Evolutionary conservation across 1,140 invertebrate genomes (phyloP), one percentile per base, ranked within the genome.

Genomic region (Sweltsa coloradensis): DNA sequence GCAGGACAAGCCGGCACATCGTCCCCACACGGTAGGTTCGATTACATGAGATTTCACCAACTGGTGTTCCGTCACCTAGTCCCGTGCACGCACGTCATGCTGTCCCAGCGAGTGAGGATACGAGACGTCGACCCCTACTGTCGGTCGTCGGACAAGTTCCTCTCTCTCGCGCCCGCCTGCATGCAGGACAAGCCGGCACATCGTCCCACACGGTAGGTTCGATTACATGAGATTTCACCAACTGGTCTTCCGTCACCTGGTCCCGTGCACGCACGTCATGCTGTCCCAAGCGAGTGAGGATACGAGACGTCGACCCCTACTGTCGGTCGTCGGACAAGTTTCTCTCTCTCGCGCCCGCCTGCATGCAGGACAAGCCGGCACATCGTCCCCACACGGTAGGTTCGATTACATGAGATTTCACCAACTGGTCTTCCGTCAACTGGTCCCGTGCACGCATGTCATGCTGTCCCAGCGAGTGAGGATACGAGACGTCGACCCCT

Each of bases 191-290:
- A n/a, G n/a, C n/a, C n/a, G n/a, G n/a, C n/a, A n/a, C n/a, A n/a
- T n/a, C n/a, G n/a, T n/a, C n/a, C n/a, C n/a, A n/a, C n/a, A n/a
- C n/a, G n/a, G n/a, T n/a, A n/a, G n/a, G n/a, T n/a, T n/a, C n/a
- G n/a, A n/a, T n/a, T n/a, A n/a, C n/a, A n/a, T n/a, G n/a, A n/a
- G n/a, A n/a, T n/a, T n/a, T n/a, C n/a, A n/a, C n/a, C n/a, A 94
- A 60, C 68, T 96, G 22, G 76, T 96, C 40, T 82, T 93, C 53
- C 85, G 82, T 67, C 85, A 93, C 60, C 68, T 97, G 39, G 74
- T 85, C 53, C 87, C 86, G 11, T 90, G 89, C 59, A 81, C 83
- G n/a, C 90, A 96, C 67, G 75, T 96, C 0, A 89, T 93, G 78
- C 71, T 88, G 6, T 87, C 85, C 18, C 84, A n/a, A 89, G 62